Base-by-base conservation (phyloP, 2,888 invertebrate genomes). In the Nomada flava region DNA sequence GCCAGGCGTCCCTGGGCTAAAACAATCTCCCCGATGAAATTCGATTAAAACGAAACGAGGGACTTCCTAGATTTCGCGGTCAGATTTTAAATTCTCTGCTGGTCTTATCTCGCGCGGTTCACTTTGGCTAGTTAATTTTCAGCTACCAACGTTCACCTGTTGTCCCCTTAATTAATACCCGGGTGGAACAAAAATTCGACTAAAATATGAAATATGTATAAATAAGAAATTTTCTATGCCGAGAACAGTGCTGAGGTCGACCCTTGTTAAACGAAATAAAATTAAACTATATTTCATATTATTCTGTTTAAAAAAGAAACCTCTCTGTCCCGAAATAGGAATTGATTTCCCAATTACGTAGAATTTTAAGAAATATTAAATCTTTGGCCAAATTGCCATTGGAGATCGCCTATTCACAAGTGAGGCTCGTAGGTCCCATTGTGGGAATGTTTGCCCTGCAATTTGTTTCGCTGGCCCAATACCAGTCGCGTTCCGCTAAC, bases 21-120 rank as follows among this genome's bases (percentile, higher is more conserved):
- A n/a, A 9, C 5, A 29, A 60, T 13, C 18, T 36, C 69, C 88
- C 89, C 90, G 87, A 90, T 89, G 89, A 89, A 88, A 91, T 90
- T 90, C 87, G 84, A 87, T 88, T 86, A 87, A 86, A 82, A 78
- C 72, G 79, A 83, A 73, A 79, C 83, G 72, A 79, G 72, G 76
- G 79, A 70, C 77, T 79, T 74, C 82, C 77, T 76, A 76, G 85
- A 86, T 86, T 84, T 84, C 62, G 55, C 63, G 59, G 52, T 55
- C 29, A 62, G 72, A 76, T 82, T 36, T 7, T 82, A 74, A 75
- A 78, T 71, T n/a, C 55, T n/a, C 50, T 44, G 59, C 13, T 18
- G 23, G 59, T 59, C 76, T 76, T 80, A 76, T 82, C 82, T 57
- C 47, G 44, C 36, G 2, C 23, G 20, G 47, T 65, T 23, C 70